Evolutionary conservation across 2,888 invertebrate species (phyloP).

Genomic region (Brachyptera putata): DNA sequence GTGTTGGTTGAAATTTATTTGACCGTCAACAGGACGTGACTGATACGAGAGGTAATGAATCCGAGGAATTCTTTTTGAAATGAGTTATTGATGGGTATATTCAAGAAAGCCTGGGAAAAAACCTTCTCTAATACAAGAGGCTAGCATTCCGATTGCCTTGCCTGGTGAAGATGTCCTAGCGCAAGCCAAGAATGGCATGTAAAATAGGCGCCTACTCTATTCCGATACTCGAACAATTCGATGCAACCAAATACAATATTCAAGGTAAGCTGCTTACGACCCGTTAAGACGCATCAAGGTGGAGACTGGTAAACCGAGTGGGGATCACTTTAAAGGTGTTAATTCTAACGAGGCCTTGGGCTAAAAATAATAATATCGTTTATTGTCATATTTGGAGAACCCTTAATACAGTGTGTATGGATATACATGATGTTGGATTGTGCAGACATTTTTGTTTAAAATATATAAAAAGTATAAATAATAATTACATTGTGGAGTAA

Average conservation of each 20-base stretch:
- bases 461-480: too few relatives aligned
- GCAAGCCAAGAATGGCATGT: slow-evolving; percentile 98
- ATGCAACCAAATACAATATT: slow-evolving; percentile 83
- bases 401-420: too few relatives aligned
- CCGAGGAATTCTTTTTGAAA: slow-evolving; percentile 98
- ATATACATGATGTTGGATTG: too few relatives aligned
- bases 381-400: too few relatives aligned
- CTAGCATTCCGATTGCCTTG: slow-evolving; percentile 96
- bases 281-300: too few relatives aligned
- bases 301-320: too few relatives aligned
- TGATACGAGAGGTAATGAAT: slow-evolving; percentile 97
- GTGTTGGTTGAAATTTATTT: too few relatives aligned
- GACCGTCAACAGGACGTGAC: slow-evolving; percentile 88
- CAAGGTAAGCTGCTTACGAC: slow-evolving; percentile 58
- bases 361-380: too few relatives aligned
- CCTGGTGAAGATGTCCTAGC: slow-evolving; percentile 97
- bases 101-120: slow-evolving; percentile 99
- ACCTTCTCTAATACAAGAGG: slow-evolving; percentile 99
- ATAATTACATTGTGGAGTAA: too few relatives aligned
- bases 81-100: slow-evolving; percentile 98
- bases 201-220: slow-evolving; percentile 99
- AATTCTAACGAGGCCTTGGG: too few relatives aligned
- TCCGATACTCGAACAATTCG: slow-evolving; percentile 93
- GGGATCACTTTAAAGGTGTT: too few relatives aligned
- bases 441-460: too few relatives aligned